Conservation (phyloP, 2,113 vertebrate species). For the Brachyistius frenatus region DNA sequence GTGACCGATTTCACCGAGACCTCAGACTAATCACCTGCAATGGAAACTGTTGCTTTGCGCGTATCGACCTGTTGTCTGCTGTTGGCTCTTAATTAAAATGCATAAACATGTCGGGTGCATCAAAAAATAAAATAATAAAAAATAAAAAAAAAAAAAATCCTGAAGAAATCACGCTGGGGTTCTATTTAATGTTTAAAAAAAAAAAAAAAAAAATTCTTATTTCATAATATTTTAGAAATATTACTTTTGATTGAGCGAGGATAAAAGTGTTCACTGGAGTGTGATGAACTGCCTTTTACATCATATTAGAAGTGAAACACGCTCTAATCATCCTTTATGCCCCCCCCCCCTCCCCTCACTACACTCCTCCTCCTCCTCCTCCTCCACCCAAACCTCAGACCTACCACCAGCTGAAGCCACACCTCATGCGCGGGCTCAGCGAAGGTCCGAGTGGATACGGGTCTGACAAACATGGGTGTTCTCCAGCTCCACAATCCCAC, state of each 20-base stretch:
- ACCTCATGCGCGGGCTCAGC: constrained; percentile 87
- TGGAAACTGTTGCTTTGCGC: constrained; percentile 74
- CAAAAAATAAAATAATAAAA: constrained; percentile 1
- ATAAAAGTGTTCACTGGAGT: constrained; percentile 30
- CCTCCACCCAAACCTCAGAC: constrained; percentile 51
- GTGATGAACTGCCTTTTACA: constrained; percentile 45
- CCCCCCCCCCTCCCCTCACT: too few relatives aligned
- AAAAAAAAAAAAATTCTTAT: neutral
- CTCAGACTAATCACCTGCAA: constrained; percentile 77
- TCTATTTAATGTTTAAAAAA: neutral
- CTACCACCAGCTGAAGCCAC: constrained; percentile 74
- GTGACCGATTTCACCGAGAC: constrained; percentile 69
- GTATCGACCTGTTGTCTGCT: constrained; percentile 74
- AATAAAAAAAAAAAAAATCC: neutral
- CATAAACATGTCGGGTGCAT: constrained; percentile 45
- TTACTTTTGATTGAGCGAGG: constrained; percentile 15
- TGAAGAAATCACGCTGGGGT: neutral
- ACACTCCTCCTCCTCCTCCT: neutral
- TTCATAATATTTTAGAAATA: constrained; percentile 6
- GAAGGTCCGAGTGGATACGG: constrained; percentile 84
- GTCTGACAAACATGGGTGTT: constrained; percentile 94
- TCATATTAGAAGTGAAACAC: constrained; percentile 31
- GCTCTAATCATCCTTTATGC: constrained; percentile 48
- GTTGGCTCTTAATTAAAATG: constrained; percentile 67
- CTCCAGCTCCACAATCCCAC: constrained; percentile 98